Base-by-base conservation (phyloP, 1,140 invertebrate genomes). In the Drosophila miranda region DNA sequence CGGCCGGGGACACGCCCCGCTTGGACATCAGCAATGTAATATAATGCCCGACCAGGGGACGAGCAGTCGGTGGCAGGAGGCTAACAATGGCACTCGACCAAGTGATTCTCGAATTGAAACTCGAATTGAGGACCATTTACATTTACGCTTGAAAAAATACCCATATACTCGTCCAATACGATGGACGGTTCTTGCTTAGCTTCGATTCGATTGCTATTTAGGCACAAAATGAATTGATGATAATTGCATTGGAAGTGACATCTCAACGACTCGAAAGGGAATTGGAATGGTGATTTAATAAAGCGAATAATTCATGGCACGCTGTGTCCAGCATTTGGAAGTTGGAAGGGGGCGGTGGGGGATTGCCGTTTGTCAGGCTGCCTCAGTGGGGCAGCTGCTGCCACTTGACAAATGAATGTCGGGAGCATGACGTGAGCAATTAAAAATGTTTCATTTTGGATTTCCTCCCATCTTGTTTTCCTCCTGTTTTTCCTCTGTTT, bases 361-460 rank as follows among this genome's bases (percentile, higher is more conserved):
- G 23, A 3, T 3, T 23, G 23, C 23, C 23, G 5, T 26, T 26
- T 26, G 23, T 26, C 23, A 5, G 23, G 23, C 23, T 26, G 23
- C 23, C 23, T 26, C 23, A 26, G 0, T 26, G 28, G 26, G 16
- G 13, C 30, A 30, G 82, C 72, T 87, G 82, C 72, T 86, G 82
- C 60, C 59, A 69, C 74, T 70, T 87, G 78, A 87, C 82, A 87
- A 77, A 87, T 78, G 82, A 75, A 82, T 86, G 82, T 87, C 53
- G 74, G 77, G 74, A 78, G 11, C 82, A 78, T 82, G 75, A 78
- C 72, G 72, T 69, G 52, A 81, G 81, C 74, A 81, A 84, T 84
- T 86, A 46, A 77, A 86, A 74, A 56, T 63, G 58, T 73, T 62
- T 71, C 64, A 38, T 38, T 38, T 38, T 38, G 34, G 3, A 13